Base-by-base conservation (phyloP, 2,113 vertebrate genomes). In the Corvus cornix region DNA sequence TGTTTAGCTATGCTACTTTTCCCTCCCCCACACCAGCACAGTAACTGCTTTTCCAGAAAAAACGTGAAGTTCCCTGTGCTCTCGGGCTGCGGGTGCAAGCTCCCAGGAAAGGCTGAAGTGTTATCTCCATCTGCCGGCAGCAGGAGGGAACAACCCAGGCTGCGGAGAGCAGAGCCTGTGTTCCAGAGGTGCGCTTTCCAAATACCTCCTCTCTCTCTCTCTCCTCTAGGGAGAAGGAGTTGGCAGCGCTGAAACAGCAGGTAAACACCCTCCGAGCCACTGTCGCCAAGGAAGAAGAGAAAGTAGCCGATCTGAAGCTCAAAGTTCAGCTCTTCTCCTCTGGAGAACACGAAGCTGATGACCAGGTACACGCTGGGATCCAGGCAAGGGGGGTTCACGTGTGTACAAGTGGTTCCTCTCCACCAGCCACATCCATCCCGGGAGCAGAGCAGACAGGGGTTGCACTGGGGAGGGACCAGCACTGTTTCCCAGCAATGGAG, bases 261-360 rank as follows among this genome's bases (percentile, higher is more conserved):
- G 97, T 98, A 16, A 76, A 59, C 26, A 79, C 97, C 4, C 94
- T 99, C 67, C 98, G 78, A 46, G 81, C 89, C 49, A 97, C 96
- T 30, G 97, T 99, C 2, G 10, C 96, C 49, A 97, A 95, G 89
- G 98, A 99, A 94, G 98, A 98, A 78, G 96, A 98, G 52, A 97
- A 59, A 51, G 95, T 96, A 0, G 94, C 94, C 6, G 98, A 99
- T 24, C 97, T 99, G 49, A 97, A 99, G 87, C 94, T 98, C 86
- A 99, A 98, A 95, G 96, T 97, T 73, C 96, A 98, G 6, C 95
- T 98, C 43, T 98, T 98, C 83, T 96, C 98, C 58, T 98, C 97
- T 7, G 98, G 97, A 52, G 93, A 98, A 26, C 69, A 97, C 16
- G 96, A 98, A 85, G 95, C 96, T 10, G 97, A 98, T 13, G 98